Percentiles rank a stretch among this genome's conserved stretches.
Conservation (phyloP, 2,888 invertebrate species). For the Brachypterus glaber region DNA sequence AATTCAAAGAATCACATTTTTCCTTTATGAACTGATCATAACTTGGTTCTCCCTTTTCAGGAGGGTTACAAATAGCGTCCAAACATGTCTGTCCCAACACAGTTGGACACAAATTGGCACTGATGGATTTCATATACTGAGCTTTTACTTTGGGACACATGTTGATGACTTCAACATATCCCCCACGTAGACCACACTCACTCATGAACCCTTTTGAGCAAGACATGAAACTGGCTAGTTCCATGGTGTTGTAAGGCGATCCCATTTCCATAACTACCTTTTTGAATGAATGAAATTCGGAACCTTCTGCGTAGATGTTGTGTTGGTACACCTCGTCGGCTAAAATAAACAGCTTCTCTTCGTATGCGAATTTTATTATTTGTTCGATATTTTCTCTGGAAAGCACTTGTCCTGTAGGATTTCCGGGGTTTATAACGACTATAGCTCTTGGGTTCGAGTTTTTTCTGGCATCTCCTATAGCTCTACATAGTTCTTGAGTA, state of each 20-base stretch:
- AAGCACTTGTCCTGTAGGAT: constrained; percentile 94
- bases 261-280: constrained; percentile 84
- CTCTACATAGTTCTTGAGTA: constrained; percentile 60
- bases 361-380: constrained; percentile 85
- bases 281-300: constrained; percentile 90
- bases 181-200: constrained; percentile 93
- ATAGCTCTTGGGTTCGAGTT: constrained; percentile 68
- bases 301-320: constrained; percentile 84
- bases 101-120: constrained; percentile 90
- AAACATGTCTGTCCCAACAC: constrained; percentile 85
- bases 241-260: constrained; percentile 69
- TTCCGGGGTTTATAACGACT: constrained; percentile 96
- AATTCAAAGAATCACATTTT: constrained; percentile 59
- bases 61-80: constrained; percentile 87
- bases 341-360: constrained; percentile 73
- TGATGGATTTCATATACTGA: constrained; percentile 80
- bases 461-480: constrained; percentile 54
- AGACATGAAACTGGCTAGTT: constrained; percentile 94
- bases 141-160: constrained; percentile 72
- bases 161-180: constrained; percentile 88
- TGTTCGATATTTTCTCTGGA: constrained; percentile 80
- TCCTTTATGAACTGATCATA: constrained; percentile 69
- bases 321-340: constrained; percentile 97
- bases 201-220: constrained; percentile 93
- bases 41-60: constrained; percentile 76